A percentile compares a stretch with the other conserved stretches of the same genome.
Conservation (phyloP, 2,797 vertebrate species). For the Zalophus californianus region DNA sequence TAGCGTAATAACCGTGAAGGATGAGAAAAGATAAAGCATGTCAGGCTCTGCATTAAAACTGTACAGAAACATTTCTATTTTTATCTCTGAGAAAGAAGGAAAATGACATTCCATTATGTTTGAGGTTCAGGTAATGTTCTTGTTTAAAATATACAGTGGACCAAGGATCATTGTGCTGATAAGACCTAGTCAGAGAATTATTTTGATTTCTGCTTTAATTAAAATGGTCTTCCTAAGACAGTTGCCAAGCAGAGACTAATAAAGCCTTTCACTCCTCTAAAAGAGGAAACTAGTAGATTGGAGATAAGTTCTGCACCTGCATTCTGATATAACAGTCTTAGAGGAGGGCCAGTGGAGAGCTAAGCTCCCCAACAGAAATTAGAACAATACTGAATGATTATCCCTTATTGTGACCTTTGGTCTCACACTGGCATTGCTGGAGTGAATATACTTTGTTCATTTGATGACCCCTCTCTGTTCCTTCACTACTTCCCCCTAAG, state of each 20-base stretch:
- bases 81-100: slow-evolving; percentile 32
- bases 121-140: neutral
- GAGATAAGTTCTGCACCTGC: neutral
- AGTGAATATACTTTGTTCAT: neutral
- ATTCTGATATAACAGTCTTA: neutral
- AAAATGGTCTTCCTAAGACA: neutral
- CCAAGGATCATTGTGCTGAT: neutral
- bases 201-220: slow-evolving; percentile 40
- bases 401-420: neutral
- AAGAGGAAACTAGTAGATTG: neutral
- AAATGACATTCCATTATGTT: neutral
- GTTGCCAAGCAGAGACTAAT: neutral
- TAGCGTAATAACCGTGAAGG: slow-evolving; percentile 25
- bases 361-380: neutral
- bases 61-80: neutral
- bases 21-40: neutral
- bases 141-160: neutral
- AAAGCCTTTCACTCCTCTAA: neutral
- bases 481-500: neutral
- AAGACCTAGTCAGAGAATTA: slow-evolving; percentile 44
- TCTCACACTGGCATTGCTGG: neutral
- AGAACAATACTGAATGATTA: neutral
- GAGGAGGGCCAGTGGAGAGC: neutral
- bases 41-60: neutral
- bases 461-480: neutral